Percentiles rank a stretch among this genome's conserved stretches.
Conservation (phyloP, 2,797 vertebrate species). For the Eospalax fontanierii region DNA sequence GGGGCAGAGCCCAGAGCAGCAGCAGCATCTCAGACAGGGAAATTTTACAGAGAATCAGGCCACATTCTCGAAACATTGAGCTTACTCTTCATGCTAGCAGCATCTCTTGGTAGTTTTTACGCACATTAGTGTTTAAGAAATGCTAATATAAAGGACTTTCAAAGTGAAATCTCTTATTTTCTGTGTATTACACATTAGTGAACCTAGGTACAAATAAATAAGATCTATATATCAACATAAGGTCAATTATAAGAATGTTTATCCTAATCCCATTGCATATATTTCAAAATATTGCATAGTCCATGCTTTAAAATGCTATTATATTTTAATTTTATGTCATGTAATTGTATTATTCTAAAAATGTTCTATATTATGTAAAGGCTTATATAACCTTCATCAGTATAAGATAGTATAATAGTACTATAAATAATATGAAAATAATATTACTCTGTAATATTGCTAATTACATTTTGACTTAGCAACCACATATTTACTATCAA, state of each 20-base stretch:
- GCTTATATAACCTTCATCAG: background rate
- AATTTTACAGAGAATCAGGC: background rate
- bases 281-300: background rate
- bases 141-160: background rate
- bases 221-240: background rate
- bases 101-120: background rate
- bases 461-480: constrained; percentile 3
- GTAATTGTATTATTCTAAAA: background rate
- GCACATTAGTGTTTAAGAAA: background rate
- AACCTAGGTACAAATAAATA: background rate
- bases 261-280: background rate
- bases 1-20: fast-evolving
- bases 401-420: background rate
- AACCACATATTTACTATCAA: background rate
- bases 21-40: too few species aligned
- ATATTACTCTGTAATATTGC: background rate
- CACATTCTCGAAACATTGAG: background rate
- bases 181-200: background rate
- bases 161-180: background rate
- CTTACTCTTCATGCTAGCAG: background rate
- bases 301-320: background rate
- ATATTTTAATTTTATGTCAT: background rate
- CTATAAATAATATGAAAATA: too few species aligned
- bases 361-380: background rate
- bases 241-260: background rate